Conservation (phyloP, 2,797 vertebrate species). For the Valencia hispanica region DNA sequence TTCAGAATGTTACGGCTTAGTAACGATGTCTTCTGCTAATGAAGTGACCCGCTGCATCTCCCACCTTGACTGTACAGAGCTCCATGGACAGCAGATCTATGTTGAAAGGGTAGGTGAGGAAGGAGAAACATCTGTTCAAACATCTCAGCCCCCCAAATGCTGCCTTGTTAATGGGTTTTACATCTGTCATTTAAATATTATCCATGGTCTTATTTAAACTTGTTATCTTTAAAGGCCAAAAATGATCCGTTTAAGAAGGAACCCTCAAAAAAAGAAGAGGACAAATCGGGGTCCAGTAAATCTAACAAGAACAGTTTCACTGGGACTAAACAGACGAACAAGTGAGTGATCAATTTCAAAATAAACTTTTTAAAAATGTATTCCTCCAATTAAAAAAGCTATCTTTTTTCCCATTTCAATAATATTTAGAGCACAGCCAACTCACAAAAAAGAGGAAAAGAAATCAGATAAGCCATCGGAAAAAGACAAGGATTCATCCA, state of each 20-base stretch:
- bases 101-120: slow-evolving; percentile 90
- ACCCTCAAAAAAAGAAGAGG: slow-evolving; percentile 91
- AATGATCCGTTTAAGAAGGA: slow-evolving; percentile 97
- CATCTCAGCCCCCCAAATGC: background rate
- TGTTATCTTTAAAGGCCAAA: slow-evolving; percentile 85
- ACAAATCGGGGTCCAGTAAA: slow-evolving; percentile 86
- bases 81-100: slow-evolving; percentile 96
- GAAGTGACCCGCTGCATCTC: slow-evolving; percentile 93
- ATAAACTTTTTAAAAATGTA: too few species aligned
- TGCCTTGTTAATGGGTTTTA: background rate
- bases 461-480: slow-evolving; percentile 92
- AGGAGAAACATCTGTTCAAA: background rate
- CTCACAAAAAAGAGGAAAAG: slow-evolving; percentile 94
- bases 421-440: slow-evolving; percentile 78
- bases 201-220: background rate
- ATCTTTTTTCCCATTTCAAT: background rate
- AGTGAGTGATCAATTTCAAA: slow-evolving; percentile 72
- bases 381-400: too few species aligned
- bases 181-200: background rate
- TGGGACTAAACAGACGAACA: slow-evolving; percentile 82
- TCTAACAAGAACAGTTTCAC: slow-evolving; percentile 84
- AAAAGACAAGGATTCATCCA: slow-evolving; percentile 90
- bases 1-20: slow-evolving; percentile 96
- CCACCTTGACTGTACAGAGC: slow-evolving; percentile 94
- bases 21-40: slow-evolving; percentile 94